phyloP scores from a whole-genome alignment of 2,888 invertebrate species.

The Acrocera orbiculus region DNA sequence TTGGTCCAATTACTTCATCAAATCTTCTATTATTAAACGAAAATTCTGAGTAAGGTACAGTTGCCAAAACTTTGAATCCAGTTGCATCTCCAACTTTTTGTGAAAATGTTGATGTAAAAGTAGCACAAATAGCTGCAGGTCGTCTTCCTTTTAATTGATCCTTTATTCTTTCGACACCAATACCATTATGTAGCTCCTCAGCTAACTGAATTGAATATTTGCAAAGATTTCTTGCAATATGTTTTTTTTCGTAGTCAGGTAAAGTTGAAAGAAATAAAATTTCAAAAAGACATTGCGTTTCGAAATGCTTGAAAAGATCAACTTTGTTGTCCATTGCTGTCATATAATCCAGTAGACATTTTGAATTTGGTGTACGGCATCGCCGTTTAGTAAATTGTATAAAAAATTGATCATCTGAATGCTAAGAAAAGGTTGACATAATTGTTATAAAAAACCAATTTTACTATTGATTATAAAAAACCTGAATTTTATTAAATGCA shows the following conservation, averaged over 20 bases:
- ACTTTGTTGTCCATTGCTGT: constrained; percentile 39
- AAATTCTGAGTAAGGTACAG: constrained; percentile 36
- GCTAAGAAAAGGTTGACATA: constrained; percentile 16
- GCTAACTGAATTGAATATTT: constrained; percentile 38
- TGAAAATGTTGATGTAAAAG: constrained; percentile 40
- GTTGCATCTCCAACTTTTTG: constrained; percentile 38
- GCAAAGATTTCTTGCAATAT: constrained; percentile 37
- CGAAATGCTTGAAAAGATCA: constrained; percentile 43
- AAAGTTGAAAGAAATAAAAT: constrained; percentile 47
- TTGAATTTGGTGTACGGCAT: constrained; percentile 39
- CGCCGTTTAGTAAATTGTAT: constrained; percentile 24
- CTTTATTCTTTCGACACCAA: constrained; percentile 28
- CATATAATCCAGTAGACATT: constrained; percentile 45
- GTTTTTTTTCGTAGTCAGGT: constrained; percentile 33
- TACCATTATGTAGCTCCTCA: constrained; percentile 30
- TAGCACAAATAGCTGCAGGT: constrained; percentile 34
- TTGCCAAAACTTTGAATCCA: constrained; percentile 36
- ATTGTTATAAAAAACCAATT: not conserved
- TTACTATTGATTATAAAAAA: not conserved
- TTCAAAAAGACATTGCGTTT: constrained; percentile 44
- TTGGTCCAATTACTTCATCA: constrained; percentile 35
- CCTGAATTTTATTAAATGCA: constrained; percentile 53
- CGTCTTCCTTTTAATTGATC: constrained; percentile 16
- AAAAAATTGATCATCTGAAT: constrained; percentile 21
- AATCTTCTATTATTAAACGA: constrained; percentile 40